These are phyloP conservation scores for Etheostoma nigrum DNA, from an alignment of 2,797 vertebrate species.

Conservation along the genomic window DNA sequence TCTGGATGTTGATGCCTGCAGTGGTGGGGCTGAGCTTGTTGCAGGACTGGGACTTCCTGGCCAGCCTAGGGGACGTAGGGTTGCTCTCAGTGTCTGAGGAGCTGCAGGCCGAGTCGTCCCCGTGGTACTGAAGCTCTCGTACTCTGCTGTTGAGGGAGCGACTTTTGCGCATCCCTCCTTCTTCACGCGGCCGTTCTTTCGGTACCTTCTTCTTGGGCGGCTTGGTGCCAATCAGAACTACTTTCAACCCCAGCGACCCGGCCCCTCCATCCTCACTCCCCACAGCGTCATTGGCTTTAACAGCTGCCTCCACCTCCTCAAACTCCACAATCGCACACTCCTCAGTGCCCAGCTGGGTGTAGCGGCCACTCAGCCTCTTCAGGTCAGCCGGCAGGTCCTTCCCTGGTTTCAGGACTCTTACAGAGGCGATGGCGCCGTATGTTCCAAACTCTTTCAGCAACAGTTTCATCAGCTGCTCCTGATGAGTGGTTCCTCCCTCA, in stretches of 20 bases:
- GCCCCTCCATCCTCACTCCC: constrained; percentile 74
- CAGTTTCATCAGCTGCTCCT: constrained; percentile 95
- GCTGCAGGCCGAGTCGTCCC: constrained; percentile 95
- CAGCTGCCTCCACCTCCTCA: constrained; percentile 94
- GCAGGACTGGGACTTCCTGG: constrained; percentile 83
- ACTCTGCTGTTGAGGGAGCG: constrained; percentile 94
- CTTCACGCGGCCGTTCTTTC: constrained; percentile 88
- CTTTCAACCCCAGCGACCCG: constrained; percentile 84
- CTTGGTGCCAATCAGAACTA: constrained; percentile 94
- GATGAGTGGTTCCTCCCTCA: constrained; percentile 83
- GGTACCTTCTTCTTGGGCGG: constrained; percentile 95
- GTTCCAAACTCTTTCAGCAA: constrained; percentile 92
- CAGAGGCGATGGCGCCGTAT: constrained; percentile 92
- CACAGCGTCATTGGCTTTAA: constrained; percentile 91
- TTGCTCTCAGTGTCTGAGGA: constrained; percentile 97
- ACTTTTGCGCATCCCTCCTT: constrained; percentile 85
- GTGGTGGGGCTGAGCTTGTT: constrained; percentile 91
- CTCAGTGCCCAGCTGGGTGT: constrained; percentile 90
- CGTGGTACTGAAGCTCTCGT: constrained; percentile 92
- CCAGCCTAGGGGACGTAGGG: constrained; percentile 90
- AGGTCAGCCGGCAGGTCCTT: constrained; percentile 93
- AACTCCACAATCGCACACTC: constrained; percentile 97
- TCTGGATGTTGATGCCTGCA: constrained; percentile 82
- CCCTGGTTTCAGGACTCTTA: constrained; percentile 93
- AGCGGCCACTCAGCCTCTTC: constrained; percentile 92